Base-by-base conservation (phyloP, 2,113 vertebrate genomes). In the Rostratula benghalensis region DNA sequence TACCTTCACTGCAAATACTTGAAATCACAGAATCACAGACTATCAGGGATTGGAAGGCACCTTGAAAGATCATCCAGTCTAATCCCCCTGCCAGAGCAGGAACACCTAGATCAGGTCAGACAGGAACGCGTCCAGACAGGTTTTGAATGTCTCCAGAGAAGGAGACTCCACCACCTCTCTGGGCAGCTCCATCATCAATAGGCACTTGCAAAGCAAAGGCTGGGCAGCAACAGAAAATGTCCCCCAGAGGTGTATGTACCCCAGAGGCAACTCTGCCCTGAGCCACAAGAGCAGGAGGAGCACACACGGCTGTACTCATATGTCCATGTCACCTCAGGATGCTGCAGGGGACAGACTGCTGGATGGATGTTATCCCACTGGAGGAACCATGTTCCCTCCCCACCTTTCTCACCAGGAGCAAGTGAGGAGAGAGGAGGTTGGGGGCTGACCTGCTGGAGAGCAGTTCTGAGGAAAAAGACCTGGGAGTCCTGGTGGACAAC, bases 301-400 rank as follows among this genome's bases (percentile, higher is more conserved):
- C 6, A 1, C 60, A 46, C 18, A 9, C 18, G 4, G 0, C 68
- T 9, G 41, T 75, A 81, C 53, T 57, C 8, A 1, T 9, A 5
- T 25, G 67, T 69, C 82, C 85, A 78, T 76, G 67, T 64, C 91
- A 63, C 61, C 41, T 73, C 53, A 84, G 89, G 78, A 91, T 46
- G 16, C 61, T 19, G 89, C 69, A 53, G 57, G 50, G 77, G 22
- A 28, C 54, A 35, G 56, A 41, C 79, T 43, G 43, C 43, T 43
- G 43, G 43, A 43, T 13, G 43, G 12, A 45, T 45, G 82, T 57
- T 64, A 37, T 33, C 69, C 79, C 2, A 1, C 59, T 67, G 64
- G 28, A 94, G 48, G 31, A 92, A 2, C 50, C 35, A 2, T 4
- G 22, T 90, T 90, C 65, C 86, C 69, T 50, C 73, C 68, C 67